Conservation (phyloP, 23 tunicate species). For the Halocynthia aurantium region DNA sequence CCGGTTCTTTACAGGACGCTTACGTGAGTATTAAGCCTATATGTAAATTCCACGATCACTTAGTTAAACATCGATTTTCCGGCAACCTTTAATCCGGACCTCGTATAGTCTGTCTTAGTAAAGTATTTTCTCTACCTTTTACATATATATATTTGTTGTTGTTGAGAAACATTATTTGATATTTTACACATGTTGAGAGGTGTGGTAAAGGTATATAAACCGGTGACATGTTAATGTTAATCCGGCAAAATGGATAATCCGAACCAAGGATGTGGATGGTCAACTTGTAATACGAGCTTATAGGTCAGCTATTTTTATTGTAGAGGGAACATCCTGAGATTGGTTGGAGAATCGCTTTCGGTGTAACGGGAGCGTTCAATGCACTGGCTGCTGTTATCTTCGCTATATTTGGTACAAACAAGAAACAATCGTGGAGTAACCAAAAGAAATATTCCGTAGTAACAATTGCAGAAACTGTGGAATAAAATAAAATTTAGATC, state of each 20-base stretch:
- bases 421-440: not conserved
- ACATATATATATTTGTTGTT: no score
- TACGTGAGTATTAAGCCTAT: constrained; percentile 1
- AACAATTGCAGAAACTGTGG: not conserved
- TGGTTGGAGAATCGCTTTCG: constrained; percentile 2
- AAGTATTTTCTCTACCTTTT: no score
- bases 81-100: not conserved
- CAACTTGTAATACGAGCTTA: no score
- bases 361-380: not conserved
- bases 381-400: not conserved
- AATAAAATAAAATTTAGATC: not conserved
- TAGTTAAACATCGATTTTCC: not conserved
- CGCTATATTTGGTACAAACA: constrained; percentile 1
- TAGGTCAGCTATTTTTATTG: no score
- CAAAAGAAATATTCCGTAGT: constrained; percentile 2
- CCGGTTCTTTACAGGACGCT: not conserved
- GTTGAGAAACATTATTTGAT: no score
- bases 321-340: not conserved
- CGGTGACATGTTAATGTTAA: no score
- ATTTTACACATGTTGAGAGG: no score
- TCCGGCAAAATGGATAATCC: no score
- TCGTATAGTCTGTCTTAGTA: not conserved
- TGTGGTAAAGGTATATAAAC: no score
- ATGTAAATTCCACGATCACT: not conserved
- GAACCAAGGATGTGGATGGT: no score